Conservation (phyloP, 2,888 invertebrate species). For the Pammene fasciana region DNA sequence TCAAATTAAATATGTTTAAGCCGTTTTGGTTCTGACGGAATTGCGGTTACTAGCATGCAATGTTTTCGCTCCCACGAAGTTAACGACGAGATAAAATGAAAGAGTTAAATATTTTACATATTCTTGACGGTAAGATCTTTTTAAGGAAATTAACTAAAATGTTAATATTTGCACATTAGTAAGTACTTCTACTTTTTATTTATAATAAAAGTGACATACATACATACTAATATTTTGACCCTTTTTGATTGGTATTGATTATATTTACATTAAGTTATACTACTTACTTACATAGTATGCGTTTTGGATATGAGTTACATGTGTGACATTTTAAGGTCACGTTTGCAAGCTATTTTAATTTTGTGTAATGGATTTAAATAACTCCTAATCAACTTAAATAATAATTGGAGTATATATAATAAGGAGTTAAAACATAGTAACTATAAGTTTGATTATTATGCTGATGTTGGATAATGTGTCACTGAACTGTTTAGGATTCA, state of each 20-base stretch:
- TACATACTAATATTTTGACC: too few species aligned
- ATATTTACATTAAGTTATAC: too few species aligned
- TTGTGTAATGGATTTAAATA: too few species aligned
- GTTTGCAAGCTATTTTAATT: too few species aligned
- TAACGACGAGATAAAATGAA: constrained; percentile 21
- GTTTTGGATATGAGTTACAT: too few species aligned
- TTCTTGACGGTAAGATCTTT: background rate
- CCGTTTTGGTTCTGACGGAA: background rate
- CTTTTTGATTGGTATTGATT: too few species aligned
- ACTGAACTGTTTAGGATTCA: background rate
- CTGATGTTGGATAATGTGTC: background rate
- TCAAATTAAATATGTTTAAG: background rate
- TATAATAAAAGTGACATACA: background rate
- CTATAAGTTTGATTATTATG: background rate
- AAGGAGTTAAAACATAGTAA: too few species aligned
- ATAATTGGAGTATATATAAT: too few species aligned
- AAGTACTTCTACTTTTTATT: background rate
- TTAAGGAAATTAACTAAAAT: background rate
- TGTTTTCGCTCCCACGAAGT: constrained; percentile 31
- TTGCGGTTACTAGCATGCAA: constrained; percentile 27
- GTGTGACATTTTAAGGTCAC: too few species aligned
- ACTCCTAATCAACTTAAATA: too few species aligned
- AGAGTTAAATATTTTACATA: constrained; percentile 1
- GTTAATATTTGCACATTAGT: background rate
- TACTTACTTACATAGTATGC: too few species aligned